phyloP scores from a whole-genome alignment of 1,140 invertebrate species.

The Ridgeia piscesae region DNA sequence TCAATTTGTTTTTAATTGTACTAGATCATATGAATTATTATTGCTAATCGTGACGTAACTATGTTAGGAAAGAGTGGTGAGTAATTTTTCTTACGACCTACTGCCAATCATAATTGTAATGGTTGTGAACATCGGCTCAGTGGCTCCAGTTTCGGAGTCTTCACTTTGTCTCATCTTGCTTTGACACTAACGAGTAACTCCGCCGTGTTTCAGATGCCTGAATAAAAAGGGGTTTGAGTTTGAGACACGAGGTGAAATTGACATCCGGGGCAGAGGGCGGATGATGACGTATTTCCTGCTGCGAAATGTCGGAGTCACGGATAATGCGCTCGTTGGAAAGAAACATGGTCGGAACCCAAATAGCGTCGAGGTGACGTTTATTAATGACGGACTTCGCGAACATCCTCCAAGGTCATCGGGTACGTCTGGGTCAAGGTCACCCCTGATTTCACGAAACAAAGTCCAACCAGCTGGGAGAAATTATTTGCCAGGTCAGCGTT shows the following conservation, averaged over 20 bases:
- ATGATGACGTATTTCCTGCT: constrained; percentile 23
- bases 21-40: no score
- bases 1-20: no score
- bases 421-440: not conserved
- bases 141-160: no score
- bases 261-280: constrained; percentile 15
- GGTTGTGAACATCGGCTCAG: no score
- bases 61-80: no score
- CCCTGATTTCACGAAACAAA: not conserved
- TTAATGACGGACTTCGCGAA: not conserved
- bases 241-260: constrained; percentile 21
- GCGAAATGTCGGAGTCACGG: constrained; percentile 8
- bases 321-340: constrained; percentile 8
- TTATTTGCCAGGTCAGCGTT: not conserved
- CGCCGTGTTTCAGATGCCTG: not conserved
- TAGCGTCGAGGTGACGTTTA: constrained; percentile 10
- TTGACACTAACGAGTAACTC: no score
- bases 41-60: no score
- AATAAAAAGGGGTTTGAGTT: not conserved
- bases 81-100: no score
- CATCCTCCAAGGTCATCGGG: not conserved
- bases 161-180: no score
- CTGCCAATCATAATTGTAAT: no score
- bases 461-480: not conserved
- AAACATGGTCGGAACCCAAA: not conserved